These are phyloP conservation scores for Gryllus bimaculatus DNA, from an alignment of 1,140 invertebrate species.

Conservation along the genomic window DNA sequence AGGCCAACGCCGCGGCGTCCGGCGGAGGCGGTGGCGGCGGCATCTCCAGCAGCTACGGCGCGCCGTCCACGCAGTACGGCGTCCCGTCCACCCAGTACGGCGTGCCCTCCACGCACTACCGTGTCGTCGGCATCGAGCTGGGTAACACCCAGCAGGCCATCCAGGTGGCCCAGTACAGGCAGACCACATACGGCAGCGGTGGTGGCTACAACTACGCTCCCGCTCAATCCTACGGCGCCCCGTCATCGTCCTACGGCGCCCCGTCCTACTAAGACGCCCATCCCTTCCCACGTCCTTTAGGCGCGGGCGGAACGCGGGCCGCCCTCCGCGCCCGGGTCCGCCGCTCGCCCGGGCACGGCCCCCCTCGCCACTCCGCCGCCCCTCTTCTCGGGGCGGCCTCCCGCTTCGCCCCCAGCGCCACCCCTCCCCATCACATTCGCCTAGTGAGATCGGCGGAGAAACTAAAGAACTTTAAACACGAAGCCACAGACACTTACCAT, in stretches of 20 bases:
- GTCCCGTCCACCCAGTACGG: conserved; percentile 39
- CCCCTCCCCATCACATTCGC: not conserved
- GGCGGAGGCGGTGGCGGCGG: conserved; percentile 35
- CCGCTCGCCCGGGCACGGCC: not conserved
- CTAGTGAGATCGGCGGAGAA: not conserved
- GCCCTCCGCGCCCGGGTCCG: not conserved
- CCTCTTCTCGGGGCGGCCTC: not conserved
- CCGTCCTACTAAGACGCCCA: conserved; percentile 29
- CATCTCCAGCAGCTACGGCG: conserved; percentile 31
- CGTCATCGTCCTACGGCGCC: conserved; percentile 48
- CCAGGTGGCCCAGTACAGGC: conserved; percentile 63
- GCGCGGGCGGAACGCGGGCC: not conserved
- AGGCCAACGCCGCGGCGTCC: conserved; percentile 47
- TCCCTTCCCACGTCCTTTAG: not conserved
- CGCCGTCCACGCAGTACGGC: conserved; percentile 45
- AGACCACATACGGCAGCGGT: conserved; percentile 36
- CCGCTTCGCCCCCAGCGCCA: not conserved
- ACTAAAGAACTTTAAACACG: conserved; percentile 1
- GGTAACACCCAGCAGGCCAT: conserved; percentile 66
- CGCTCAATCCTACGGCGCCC: conserved; percentile 29
- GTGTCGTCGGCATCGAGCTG: conserved; percentile 62
- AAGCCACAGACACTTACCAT: not conserved
- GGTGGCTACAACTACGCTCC: conserved; percentile 29
- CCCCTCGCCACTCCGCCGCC: conserved; percentile 4
- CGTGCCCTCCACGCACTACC: conserved; percentile 43